Evolutionary conservation across 2,888 invertebrate species (phyloP).

Genomic region (Agonopterix subpropinquella): DNA sequence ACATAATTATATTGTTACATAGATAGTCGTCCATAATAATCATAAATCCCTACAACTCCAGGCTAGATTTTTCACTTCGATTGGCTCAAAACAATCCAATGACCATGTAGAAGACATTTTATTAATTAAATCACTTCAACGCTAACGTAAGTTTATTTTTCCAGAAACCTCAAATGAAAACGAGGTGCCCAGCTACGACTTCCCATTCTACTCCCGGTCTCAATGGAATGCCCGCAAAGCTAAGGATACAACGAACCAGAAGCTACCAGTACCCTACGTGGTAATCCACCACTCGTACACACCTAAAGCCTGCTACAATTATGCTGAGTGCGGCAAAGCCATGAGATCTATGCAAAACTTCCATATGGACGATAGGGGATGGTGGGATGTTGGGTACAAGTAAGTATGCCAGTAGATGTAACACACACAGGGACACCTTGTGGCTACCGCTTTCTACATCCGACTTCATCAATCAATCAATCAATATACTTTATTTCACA

Average conservation of each 20-base stretch:
- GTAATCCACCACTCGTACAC: slow-evolving; percentile 78
- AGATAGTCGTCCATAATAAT: too few species aligned
- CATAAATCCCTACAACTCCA: too few species aligned
- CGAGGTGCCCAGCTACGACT: slow-evolving; percentile 29
- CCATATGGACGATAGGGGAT: slow-evolving; percentile 75
- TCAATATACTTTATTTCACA: too few species aligned
- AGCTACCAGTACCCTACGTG: slow-evolving; percentile 77
- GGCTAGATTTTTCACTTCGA: too few species aligned
- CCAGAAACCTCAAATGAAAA: neutral
- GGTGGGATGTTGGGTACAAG: slow-evolving; percentile 81
- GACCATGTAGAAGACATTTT: too few species aligned
- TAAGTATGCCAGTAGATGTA: slow-evolving; percentile 22
- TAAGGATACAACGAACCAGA: slow-evolving; percentile 54
- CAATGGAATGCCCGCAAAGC: slow-evolving; percentile 78
- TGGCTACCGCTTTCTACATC: too few species aligned
- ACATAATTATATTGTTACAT: too few species aligned
- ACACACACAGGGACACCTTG: too few species aligned
- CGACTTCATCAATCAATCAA: too few species aligned
- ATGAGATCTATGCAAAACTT: slow-evolving; percentile 79
- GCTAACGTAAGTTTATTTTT: neutral
- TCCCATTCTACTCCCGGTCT: slow-evolving; percentile 52
- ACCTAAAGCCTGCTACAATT: slow-evolving; percentile 73
- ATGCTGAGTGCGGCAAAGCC: slow-evolving; percentile 68
- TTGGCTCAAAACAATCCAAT: too few species aligned
- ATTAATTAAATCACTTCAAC: too few species aligned